A percentile compares a stretch with the other conserved stretches of the same genome.
Evolutionary conservation across 2,888 invertebrate species (phyloP).

Genomic region (Drosophila rellima): DNA sequence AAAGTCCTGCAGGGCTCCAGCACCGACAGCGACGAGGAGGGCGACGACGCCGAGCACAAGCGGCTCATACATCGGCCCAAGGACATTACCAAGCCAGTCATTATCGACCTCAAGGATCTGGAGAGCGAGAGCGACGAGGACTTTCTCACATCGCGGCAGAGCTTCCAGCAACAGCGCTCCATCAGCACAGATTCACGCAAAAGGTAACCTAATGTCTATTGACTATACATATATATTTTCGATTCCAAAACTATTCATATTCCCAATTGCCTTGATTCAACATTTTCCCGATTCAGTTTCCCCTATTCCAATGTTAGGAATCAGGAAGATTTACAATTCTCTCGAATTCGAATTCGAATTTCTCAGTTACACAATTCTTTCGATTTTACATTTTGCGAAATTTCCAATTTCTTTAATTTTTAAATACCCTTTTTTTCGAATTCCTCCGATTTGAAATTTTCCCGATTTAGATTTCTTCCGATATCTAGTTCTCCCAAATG

Average conservation of each 20-base stretch:
- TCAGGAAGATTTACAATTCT: too few relatives aligned
- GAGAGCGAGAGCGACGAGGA: conserved; percentile 86
- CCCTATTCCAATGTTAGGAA: too few relatives aligned
- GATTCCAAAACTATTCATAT: neutral
- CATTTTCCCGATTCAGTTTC: too few relatives aligned
- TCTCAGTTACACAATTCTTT: too few relatives aligned
- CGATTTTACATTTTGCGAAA: too few relatives aligned
- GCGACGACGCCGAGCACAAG: conserved; percentile 84
- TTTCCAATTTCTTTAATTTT: neutral
- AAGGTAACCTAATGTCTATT: conserved; percentile 81
- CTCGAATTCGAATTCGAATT: too few relatives aligned
- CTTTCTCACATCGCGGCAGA: conserved; percentile 87
- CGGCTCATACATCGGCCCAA: conserved; percentile 85
- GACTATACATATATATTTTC: too few relatives aligned
- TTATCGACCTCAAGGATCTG: conserved; percentile 85
- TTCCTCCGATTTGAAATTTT: neutral
- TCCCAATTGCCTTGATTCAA: neutral
- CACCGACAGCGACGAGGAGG: conserved; percentile 85
- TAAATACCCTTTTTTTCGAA: too few relatives aligned
- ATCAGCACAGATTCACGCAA: conserved; percentile 89
- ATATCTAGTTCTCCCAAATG: too few relatives aligned
- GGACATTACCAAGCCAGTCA: conserved; percentile 85
- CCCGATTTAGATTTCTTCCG: neutral
- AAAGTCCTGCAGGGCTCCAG: conserved; percentile 84
- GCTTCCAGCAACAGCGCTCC: conserved; percentile 88